Base-by-base conservation (phyloP, 2,113 vertebrate species). In the Eclectus roratus region DNA sequence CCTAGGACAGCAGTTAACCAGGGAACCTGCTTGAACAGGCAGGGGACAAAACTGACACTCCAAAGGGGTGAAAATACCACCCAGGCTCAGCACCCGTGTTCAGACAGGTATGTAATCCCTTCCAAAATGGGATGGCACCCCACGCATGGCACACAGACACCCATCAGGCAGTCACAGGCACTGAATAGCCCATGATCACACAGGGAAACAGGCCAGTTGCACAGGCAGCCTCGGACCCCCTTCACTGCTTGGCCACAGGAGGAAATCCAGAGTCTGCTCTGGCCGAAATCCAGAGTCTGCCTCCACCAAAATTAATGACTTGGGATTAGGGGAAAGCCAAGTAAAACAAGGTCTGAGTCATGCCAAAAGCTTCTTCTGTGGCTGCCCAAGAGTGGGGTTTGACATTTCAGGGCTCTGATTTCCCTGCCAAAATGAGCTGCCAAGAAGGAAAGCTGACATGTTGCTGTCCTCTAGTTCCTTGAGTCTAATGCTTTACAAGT, bases 271-370 rank as follows among this genome's bases (percentile, higher is more conserved):
- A 82, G 60, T 18, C 60, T 88, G 35, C 60, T 86, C 41, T 80
- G 72, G 23, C 73, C 89, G 80, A 52, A 20, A 73, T 58, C 31
- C 68, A 24, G 56, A 58, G 56, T 35, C 79, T 35, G 68, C 82
- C 66, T 77, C 58, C 71, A 60, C 35, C 11, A 8, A 65, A 63
- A 64, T 73, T 69, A 95, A 65, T 37, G 63, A 29, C 69, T 58
- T 2, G 17, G 81, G 53, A 66, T 82, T 80, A 95, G 64, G 66
- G 79, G 77, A 89, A 80, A 85, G 37, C 76, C 91, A 96, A 89
- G 80, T 21, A 64, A 97, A 96, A 93, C 84, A 88, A 83, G 17
- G 72, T 25, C 79, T 88, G 85, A 95, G 37, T 88, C 85, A 95
- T 2, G 25, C 63, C 81, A 91, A 61, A 85, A 88, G 49, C 46